Percentiles rank a stretch among this genome's conserved stretches.
These are phyloP conservation scores for Meda fulgida DNA, from an alignment of 2,797 vertebrate genomes.

Conservation along the genomic window DNA sequence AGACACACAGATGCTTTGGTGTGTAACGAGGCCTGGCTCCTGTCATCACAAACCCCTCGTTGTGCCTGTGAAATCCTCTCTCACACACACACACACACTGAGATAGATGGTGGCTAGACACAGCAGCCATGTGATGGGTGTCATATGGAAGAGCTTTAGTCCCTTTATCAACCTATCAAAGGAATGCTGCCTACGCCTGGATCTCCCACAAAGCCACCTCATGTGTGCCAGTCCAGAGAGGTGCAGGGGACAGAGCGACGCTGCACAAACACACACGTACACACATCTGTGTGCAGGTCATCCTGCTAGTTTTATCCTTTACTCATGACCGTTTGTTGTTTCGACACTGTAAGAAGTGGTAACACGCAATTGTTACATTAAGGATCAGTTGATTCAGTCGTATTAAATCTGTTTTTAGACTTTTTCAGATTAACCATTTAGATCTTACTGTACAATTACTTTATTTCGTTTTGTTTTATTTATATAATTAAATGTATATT, in stretches of 20 bases:
- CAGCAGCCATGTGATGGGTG: conserved; percentile 85
- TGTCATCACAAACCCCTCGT: conserved; percentile 74
- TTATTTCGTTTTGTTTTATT: neutral
- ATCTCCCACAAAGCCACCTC: conserved; percentile 76
- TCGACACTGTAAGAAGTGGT: neutral
- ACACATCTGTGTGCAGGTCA: neutral
- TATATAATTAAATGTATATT: neutral
- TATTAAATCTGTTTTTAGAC: neutral
- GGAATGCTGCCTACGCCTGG: conserved; percentile 78
- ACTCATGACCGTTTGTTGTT: neutral
- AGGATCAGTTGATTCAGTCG: neutral
- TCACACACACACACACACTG: conserved; percentile 1
- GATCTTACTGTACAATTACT: neutral
- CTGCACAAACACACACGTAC: conserved; percentile 5
- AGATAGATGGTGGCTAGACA: conserved; percentile 72
- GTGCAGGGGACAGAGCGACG: conserved; percentile 58
- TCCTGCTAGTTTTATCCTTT: neutral
- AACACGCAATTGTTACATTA: neutral
- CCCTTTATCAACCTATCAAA: conserved; percentile 76
- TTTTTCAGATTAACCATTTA: neutral
- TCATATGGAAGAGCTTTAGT: conserved; percentile 98
- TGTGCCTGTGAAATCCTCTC: conserved; percentile 69
- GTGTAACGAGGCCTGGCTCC: conserved; percentile 70
- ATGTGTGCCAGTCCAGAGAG: conserved; percentile 77
- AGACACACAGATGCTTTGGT: conserved; percentile 67